Evolutionary conservation across 1,140 invertebrate species (phyloP), one percentile per base, ranked within the genome.

Genomic region (Stegodyphus dumicola): DNA sequence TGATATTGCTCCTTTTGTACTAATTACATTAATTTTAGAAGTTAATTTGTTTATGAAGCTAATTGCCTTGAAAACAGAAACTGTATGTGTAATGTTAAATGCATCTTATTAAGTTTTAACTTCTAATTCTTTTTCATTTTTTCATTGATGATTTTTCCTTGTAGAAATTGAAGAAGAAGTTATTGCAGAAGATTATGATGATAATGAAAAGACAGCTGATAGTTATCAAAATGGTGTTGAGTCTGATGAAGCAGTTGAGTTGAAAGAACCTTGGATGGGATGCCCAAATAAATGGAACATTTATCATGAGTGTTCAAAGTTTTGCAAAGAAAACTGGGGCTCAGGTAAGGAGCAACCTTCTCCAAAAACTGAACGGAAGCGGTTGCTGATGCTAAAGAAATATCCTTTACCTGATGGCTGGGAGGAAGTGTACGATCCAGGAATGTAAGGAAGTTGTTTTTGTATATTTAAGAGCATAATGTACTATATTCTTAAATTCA

Each of bases 261-360:
- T 60, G 5, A 77, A 56, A 7, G 86, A 78, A 78, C 13, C 85
- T 11, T 53, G 94, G 94, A 88, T 93, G 88, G 95, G 95, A 6
- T 99, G 98, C 91, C 98, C 98, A 5, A 99, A 99, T 90, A 99
- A 98, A 91, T 95, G 93, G 88, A 99, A 99, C 90, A 95, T 97
- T 84, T 97, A 95, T 90, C 98, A 99, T 90, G 94, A 96, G 87
- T 99, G 98, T 91, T 93, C 93, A 4, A 93, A 93, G 49, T 98
- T 93, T 91, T 99, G 98, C 91, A 94, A 95, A 79, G 95, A 96
- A 89, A 93, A 94, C 71, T 99, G 96, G 96, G 95, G 95, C 87
- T 93, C 93, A 86, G 95, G 96, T 48, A 93, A 93, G 83, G 87
- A 91, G 53, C 93, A 94, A 88, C 95, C 95, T 48, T 90, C 80